These are phyloP conservation scores for Drosophila recens DNA, from an alignment of 2,888 invertebrate genomes.

Conservation along the genomic window DNA sequence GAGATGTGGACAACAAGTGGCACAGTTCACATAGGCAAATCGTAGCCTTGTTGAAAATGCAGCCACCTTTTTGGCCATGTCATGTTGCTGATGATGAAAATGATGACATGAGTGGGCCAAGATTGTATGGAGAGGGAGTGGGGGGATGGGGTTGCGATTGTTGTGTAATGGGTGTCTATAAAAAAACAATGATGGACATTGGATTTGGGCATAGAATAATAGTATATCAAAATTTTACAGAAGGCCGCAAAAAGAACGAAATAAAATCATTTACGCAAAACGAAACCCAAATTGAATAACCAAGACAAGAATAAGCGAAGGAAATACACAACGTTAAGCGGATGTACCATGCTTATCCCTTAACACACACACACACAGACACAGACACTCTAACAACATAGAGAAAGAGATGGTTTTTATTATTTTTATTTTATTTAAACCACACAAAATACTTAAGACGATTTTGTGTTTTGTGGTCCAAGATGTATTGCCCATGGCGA, in stretches of 20 bases:
- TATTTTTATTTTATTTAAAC: conserved; percentile 80
- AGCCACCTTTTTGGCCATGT: conserved; percentile 72
- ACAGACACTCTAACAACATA: conserved; percentile 8
- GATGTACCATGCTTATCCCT: conserved; percentile 78
- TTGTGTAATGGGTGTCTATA: conserved; percentile 59
- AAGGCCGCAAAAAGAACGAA: conserved; percentile 57
- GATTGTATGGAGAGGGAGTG: background rate
- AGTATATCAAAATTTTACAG: conserved; percentile 76
- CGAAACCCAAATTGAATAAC: conserved; percentile 67
- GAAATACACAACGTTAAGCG: conserved; percentile 73
- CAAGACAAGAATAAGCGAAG: conserved; percentile 62
- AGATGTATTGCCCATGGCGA: conserved; percentile 77
- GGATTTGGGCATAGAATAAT: conserved; percentile 73
- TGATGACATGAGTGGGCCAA: conserved; percentile 34
- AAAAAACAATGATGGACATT: conserved; percentile 80
- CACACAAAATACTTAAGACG: conserved; percentile 82
- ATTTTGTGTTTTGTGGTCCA: conserved; percentile 80
- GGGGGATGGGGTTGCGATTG: conserved; percentile 23
- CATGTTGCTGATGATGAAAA: conserved; percentile 56
- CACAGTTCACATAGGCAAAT: conserved; percentile 71
- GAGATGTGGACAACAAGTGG: conserved; percentile 65
- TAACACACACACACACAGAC: conserved; percentile 51
- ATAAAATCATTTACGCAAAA: conserved; percentile 78
- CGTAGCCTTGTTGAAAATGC: conserved; percentile 46
- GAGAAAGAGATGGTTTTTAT: conserved; percentile 60